phyloP scores from a whole-genome alignment of 1,140 invertebrate species.

The Zaprionus davidi region DNA sequence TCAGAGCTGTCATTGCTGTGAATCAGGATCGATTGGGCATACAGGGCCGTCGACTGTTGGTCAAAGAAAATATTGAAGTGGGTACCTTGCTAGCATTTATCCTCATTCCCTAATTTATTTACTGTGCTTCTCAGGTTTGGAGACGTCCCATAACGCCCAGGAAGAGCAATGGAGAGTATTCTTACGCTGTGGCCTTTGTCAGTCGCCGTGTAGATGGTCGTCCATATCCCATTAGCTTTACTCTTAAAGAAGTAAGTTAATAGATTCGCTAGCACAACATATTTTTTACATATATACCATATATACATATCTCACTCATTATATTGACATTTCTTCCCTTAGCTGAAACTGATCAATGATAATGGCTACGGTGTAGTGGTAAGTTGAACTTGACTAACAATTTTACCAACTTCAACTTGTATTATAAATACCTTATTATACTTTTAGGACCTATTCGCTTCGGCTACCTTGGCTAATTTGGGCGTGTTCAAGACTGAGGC shows the following conservation, averaged over 20 bases:
- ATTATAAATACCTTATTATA: not conserved
- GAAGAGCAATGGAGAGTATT: slow-evolving; percentile 90
- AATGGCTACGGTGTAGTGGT: slow-evolving; percentile 85
- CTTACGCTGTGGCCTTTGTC: slow-evolving; percentile 94
- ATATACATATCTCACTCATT: not conserved
- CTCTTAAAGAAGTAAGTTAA: slow-evolving; percentile 79
- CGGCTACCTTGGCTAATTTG: slow-evolving; percentile 21
- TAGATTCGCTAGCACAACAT: not conserved
- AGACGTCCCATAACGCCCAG: slow-evolving; percentile 92
- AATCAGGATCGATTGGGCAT: slow-evolving; percentile 93
- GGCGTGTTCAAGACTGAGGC: slow-evolving; percentile 29
- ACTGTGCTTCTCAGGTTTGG: slow-evolving; percentile 90
- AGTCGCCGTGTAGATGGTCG: slow-evolving; percentile 90
- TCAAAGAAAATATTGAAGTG: slow-evolving; percentile 93
- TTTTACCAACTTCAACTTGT: not conserved
- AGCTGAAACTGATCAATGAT: slow-evolving; percentile 84
- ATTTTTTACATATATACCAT: not conserved
- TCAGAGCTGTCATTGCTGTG: slow-evolving; percentile 88
- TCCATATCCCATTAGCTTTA: slow-evolving; percentile 86
- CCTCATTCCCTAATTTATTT: slow-evolving; percentile 33
- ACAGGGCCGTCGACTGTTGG: slow-evolving; percentile 84
- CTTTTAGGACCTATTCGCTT: slow-evolving; percentile 63
- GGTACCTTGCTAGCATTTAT: slow-evolving; percentile 15
- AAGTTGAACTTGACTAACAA: not conserved
- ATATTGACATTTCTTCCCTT: not conserved